phyloP scores from a whole-genome alignment of 2,797 vertebrate species.

The Champsocephalus gunnari region DNA sequence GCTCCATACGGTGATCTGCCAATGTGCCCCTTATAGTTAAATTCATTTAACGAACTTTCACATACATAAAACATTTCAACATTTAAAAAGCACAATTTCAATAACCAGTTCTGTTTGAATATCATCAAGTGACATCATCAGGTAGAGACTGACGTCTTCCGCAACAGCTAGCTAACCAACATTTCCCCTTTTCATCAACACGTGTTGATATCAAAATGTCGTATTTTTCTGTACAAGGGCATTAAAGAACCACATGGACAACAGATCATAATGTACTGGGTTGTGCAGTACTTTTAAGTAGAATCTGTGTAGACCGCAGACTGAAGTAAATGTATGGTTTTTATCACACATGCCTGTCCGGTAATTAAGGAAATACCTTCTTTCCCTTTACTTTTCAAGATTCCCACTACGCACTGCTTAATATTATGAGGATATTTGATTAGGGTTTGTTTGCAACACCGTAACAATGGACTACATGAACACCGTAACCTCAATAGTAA shows the following conservation, averaged over 20 bases:
- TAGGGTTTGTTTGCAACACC: conserved; percentile 30
- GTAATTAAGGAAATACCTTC: conserved; percentile 53
- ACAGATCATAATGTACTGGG: not conserved
- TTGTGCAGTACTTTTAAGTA: conserved; percentile 9
- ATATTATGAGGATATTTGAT: conserved; percentile 51
- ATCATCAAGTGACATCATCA: too few relatives aligned
- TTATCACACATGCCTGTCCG: conserved; percentile 36
- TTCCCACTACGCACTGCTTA: conserved; percentile 41
- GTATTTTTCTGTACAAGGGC: not conserved
- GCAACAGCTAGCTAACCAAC: too few relatives aligned
- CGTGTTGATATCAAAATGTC: too few relatives aligned
- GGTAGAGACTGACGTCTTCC: too few relatives aligned
- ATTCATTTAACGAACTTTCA: too few relatives aligned
- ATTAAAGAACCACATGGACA: not conserved
- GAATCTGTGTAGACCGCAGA: conserved; percentile 21
- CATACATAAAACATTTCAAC: too few relatives aligned
- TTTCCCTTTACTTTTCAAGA: conserved; percentile 61
- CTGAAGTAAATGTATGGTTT: conserved; percentile 39
- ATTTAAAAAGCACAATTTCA: too few relatives aligned
- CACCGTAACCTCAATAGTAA: conserved; percentile 18
- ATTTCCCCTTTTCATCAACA: too few relatives aligned
- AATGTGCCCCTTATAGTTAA: too few relatives aligned
- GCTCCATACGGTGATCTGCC: too few relatives aligned
- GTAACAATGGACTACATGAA: conserved; percentile 41
- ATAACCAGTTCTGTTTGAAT: too few relatives aligned